Percentiles rank a stretch among this genome's conserved stretches.
Conservation (phyloP, 2,113 vertebrate species). For the Oreochromis niloticus region DNA sequence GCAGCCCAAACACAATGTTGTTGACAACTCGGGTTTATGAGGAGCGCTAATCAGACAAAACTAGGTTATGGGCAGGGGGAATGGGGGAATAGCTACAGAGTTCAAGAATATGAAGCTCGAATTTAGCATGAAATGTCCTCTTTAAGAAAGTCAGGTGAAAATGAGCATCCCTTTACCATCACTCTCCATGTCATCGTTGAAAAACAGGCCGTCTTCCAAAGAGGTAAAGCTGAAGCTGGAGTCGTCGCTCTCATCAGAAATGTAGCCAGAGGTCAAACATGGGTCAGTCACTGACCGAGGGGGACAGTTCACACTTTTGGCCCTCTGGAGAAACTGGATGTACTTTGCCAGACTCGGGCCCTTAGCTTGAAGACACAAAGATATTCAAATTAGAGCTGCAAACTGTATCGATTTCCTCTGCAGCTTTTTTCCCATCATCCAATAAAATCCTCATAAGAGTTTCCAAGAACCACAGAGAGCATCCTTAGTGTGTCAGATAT, state of each 20-base stretch:
- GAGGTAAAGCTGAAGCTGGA: conserved; percentile 74
- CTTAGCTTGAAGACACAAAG: conserved; percentile 63
- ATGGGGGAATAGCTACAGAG: not conserved
- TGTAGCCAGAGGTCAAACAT: conserved; percentile 71
- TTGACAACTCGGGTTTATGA: not conserved
- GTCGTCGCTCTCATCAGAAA: conserved; percentile 77
- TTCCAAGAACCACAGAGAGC: not conserved
- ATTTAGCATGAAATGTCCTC: not conserved
- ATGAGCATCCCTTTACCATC: conserved; percentile 73
- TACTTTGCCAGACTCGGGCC: conserved; percentile 79
- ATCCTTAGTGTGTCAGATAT: not conserved
- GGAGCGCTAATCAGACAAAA: not conserved
- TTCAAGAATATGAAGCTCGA: not conserved
- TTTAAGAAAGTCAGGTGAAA: not conserved
- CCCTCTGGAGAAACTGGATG: conserved; percentile 78
- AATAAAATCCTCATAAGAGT: not conserved
- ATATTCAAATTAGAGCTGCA: not conserved
- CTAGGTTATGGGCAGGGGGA: not conserved
- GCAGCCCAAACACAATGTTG: not conserved
- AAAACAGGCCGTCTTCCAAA: conserved; percentile 71
- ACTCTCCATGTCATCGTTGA: conserved; percentile 83
- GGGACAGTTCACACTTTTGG: conserved; percentile 56
- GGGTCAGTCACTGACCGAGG: conserved; percentile 51
- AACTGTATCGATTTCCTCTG: not conserved
- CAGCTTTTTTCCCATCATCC: not conserved